Conservation (phyloP, 2,797 vertebrate genomes). For the Silurus lanzhouensis region DNA sequence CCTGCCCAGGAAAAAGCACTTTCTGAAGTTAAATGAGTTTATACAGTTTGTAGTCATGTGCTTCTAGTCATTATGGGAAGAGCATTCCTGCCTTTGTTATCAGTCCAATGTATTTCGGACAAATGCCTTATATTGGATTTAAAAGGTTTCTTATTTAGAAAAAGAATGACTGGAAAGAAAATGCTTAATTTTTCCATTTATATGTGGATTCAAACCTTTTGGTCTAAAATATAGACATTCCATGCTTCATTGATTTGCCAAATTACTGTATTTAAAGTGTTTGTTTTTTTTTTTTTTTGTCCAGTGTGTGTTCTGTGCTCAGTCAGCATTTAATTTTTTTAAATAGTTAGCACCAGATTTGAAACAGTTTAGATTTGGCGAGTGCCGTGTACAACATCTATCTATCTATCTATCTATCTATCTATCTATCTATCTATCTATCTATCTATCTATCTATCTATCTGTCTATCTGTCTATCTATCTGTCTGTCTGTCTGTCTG, state of each 20-base stretch:
- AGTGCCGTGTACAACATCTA: not conserved
- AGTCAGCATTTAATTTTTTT: not conserved
- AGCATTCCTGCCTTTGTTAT: not conserved
- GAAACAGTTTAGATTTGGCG: not conserved
- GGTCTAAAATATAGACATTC: not conserved
- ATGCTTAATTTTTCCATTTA: not conserved
- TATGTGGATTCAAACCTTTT: not conserved
- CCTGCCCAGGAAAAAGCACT: not conserved
- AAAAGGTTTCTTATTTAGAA: not conserved
- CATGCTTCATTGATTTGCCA: not conserved
- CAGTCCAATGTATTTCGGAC: not conserved
- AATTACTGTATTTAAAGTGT: not conserved
- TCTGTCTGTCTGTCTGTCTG: too few relatives aligned
- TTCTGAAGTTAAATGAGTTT: not conserved
- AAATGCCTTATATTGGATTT: not conserved
- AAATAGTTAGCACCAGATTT: not conserved
- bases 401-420: too few relatives aligned
- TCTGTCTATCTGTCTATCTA: too few relatives aligned
- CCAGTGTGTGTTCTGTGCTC: not conserved
- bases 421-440: too few relatives aligned
- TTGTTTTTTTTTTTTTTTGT: not conserved
- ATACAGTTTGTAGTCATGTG: not conserved
- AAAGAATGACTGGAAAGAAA: not conserved
- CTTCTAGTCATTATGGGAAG: not conserved
- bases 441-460: too few relatives aligned